Evolutionary conservation across 2,888 invertebrate genomes (phyloP).

Genomic region (Amblyjoppa proteus): DNA sequence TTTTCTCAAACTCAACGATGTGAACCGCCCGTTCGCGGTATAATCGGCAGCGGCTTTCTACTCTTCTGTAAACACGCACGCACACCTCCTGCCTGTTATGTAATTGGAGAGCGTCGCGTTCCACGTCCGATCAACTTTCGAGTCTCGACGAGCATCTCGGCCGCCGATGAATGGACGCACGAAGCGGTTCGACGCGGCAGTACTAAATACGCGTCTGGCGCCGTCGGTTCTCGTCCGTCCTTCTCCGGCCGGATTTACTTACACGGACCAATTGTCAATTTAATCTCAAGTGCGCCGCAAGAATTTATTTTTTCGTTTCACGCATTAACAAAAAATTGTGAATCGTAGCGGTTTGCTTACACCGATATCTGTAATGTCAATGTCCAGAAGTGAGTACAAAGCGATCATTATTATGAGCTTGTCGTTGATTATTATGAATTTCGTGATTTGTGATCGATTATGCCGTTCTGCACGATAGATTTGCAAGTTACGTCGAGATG

Average conservation of each 20-base stretch:
- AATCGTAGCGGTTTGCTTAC: neutral
- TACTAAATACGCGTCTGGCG: constrained; percentile 41
- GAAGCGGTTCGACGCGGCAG: constrained; percentile 35
- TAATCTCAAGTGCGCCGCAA: neutral
- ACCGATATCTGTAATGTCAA: constrained; percentile 27
- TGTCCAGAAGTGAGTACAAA: constrained; percentile 54
- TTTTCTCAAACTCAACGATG: neutral
- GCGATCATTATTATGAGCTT: neutral
- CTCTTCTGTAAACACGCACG: neutral
- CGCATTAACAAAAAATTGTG: neutral
- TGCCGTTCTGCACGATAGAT: constrained; percentile 1
- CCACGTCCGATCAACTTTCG: constrained; percentile 65
- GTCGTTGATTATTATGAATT: neutral
- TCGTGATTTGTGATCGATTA: neutral
- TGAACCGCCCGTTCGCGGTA: neutral
- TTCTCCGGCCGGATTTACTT: neutral
- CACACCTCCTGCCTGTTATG: constrained; percentile 14
- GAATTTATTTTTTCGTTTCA: neutral
- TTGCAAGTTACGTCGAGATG: constrained; percentile 56
- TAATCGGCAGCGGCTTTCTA: neutral
- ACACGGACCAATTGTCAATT: neutral
- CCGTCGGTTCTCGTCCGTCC: constrained; percentile 25
- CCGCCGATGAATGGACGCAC: constrained; percentile 40
- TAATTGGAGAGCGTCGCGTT: constrained; percentile 40
- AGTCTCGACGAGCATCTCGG: constrained; percentile 40